Evolutionary conservation across 2,113 vertebrate species (phyloP).

Genomic region (Sorex fumeus): DNA sequence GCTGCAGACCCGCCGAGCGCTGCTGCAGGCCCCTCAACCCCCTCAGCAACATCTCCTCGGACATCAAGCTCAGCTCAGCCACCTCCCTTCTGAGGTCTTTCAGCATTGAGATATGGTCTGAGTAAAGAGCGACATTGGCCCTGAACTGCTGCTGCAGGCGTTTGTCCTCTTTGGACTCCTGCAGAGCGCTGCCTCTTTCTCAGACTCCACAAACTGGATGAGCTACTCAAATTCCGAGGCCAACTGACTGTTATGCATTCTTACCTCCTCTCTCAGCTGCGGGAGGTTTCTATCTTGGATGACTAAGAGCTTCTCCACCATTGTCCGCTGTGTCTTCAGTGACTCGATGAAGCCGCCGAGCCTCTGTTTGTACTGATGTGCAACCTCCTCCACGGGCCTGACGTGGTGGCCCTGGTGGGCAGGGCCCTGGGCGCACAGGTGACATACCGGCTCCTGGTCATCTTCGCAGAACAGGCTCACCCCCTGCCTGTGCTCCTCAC

Average conservation of each 20-base stretch:
- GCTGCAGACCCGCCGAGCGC: background rate
- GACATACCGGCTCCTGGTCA: slow-evolving; percentile 63
- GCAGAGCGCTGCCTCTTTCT: too few relatives aligned
- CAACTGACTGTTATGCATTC: background rate
- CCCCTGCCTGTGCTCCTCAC: background rate
- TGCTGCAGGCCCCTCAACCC: background rate
- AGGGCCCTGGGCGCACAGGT: background rate
- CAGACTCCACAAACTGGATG: too few relatives aligned
- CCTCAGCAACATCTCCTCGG: slow-evolving; percentile 11
- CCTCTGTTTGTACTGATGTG: background rate
- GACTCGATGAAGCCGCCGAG: background rate
- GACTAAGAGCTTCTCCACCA: background rate
- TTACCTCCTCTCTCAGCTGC: background rate
- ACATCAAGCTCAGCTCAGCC: background rate
- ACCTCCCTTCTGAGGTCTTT: too few relatives aligned
- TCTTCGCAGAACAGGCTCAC: slow-evolving; percentile 79
- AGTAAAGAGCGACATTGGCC: background rate
- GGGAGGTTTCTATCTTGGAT: background rate
- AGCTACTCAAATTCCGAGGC: background rate
- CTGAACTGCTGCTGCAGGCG: too few relatives aligned
- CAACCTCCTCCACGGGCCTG: background rate
- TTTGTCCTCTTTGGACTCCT: too few relatives aligned
- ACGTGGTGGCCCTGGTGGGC: background rate
- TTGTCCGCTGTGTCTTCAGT: background rate
- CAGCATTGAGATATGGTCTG: too few relatives aligned